Percentiles rank a stretch among this genome's conserved stretches.
Conservation (phyloP, 92 coral and sea anemone genomes). For the Isaurus tuberculatus region DNA sequence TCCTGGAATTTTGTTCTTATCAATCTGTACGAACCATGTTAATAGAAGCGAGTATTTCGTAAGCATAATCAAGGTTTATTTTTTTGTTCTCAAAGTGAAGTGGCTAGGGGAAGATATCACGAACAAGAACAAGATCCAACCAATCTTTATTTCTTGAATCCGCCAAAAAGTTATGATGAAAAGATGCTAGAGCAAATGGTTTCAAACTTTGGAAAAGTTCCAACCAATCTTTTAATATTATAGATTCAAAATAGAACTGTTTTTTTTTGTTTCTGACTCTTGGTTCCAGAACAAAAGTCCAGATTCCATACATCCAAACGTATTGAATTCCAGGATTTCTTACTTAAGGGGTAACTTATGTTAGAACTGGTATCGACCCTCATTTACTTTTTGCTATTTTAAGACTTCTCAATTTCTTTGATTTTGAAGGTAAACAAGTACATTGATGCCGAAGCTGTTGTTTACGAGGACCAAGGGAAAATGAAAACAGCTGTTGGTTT, state of each 20-base stretch:
- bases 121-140: slow-evolving; percentile 99
- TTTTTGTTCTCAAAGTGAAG: neutral
- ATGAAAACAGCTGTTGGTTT: slow-evolving; percentile 87
- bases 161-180: slow-evolving; percentile 96
- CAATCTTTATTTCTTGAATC: slow-evolving; percentile 96
- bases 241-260: no score
- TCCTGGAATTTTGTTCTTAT: no score
- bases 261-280: no score
- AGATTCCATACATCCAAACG: no score
- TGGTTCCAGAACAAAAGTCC: no score
- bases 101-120: neutral
- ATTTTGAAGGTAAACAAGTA: slow-evolving; percentile 66
- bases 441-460: slow-evolving; percentile 93
- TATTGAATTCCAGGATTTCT: no score
- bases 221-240: neutral
- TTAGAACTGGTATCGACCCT: neutral
- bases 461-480: slow-evolving; percentile 81
- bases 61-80: neutral
- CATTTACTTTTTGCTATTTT: neutral
- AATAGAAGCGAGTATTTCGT: neutral
- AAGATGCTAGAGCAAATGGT: slow-evolving; percentile 53
- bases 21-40: no score
- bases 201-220: neutral
- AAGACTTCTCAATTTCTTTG: neutral
- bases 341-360: no score